Evolutionary conservation across 2,888 invertebrate genomes (phyloP).

Genomic region (Hemicrepidius hirtus): DNA sequence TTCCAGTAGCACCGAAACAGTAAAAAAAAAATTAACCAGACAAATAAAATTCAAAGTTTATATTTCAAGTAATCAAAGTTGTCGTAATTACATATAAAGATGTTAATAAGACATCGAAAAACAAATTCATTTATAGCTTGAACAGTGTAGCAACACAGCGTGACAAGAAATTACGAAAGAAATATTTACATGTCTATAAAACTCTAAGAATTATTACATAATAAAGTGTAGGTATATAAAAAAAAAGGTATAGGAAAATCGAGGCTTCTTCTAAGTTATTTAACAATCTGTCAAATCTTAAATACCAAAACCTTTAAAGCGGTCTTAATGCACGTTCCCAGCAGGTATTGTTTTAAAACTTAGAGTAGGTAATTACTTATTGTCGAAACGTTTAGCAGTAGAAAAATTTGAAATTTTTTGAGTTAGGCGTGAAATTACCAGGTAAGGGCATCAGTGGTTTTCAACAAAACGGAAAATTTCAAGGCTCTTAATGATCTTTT

Average conservation of each 20-base stretch:
- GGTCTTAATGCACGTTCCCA: neutral
- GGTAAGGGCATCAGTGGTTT: constrained; percentile 18
- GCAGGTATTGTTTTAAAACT: neutral
- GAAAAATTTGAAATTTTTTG: neutral
- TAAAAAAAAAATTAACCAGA: too few relatives aligned
- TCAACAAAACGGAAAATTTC: constrained; percentile 47
- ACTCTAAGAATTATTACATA: constrained; percentile 17
- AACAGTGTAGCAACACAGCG: constrained; percentile 9
- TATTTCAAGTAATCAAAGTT: too few relatives aligned
- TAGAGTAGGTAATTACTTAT: too few relatives aligned
- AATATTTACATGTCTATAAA: constrained; percentile 19
- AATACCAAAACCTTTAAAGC: constrained; percentile 11
- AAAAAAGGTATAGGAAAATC: constrained; percentile 10
- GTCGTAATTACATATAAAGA: too few relatives aligned
- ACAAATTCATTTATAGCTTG: too few relatives aligned
- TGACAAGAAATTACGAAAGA: constrained; percentile 18
- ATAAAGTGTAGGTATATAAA: neutral
- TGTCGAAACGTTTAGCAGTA: constrained; percentile 16
- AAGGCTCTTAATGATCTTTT: constrained; percentile 64
- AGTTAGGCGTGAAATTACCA: constrained; percentile 16
- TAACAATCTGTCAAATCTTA: constrained; percentile 11
- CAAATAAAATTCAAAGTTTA: too few relatives aligned
- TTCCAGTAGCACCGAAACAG: too few relatives aligned
- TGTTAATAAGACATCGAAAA: too few relatives aligned
- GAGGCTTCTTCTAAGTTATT: constrained; percentile 18